Evolutionary conservation across 2,113 vertebrate genomes (phyloP), one percentile per base, ranked within the genome.

Genomic region (Scophthalmus maximus): DNA sequence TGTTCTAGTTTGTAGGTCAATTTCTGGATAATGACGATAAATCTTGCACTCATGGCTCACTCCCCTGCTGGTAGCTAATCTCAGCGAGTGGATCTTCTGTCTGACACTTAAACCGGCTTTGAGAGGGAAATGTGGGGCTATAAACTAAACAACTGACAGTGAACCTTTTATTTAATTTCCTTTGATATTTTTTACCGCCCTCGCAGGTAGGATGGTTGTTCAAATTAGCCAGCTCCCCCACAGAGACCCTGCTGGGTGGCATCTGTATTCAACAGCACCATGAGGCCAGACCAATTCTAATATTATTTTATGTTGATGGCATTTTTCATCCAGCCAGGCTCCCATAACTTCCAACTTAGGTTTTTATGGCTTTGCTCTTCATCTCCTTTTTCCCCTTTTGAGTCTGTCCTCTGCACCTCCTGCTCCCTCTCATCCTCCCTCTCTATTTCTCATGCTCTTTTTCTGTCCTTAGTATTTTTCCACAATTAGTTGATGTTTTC

Each of bases 221-320:
- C 72, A 89, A 85, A 89, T 88, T 85, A 83, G 67, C 69, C 68
- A 57, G 34, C 59, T 52, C 44, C 55, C 20, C 68, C 55, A 22
- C 32, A 72, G 68, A 88, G 34, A 72, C 66, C 76, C 69, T 56
- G 2, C 72, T 57, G 78, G 76, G 79, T 47, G 18, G 68, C 76
- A 84, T 90, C 66, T 68, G 63, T 84, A 90, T 90, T 91, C 87
- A 90, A 91, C 81, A 87, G 65, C 53, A 66, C 70, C 77, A 88
- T 81, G 78, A 81, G 83, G 76, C 83, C 83, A 87, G 74, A 70
- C 64, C 67, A 86, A 78, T 90, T 82, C 73, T 85, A 84, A 89
- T 91, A 88, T 84, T 85, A 89, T 88, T 92, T 88, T 89, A 91
- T 77, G 75, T 65, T 38, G 8, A 67, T 80, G 79, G 70, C 55